Evolutionary conservation across 2,797 vertebrate genomes (phyloP), one percentile per base, ranked within the genome.

Genomic region (Pseudopleuronectes americanus): DNA sequence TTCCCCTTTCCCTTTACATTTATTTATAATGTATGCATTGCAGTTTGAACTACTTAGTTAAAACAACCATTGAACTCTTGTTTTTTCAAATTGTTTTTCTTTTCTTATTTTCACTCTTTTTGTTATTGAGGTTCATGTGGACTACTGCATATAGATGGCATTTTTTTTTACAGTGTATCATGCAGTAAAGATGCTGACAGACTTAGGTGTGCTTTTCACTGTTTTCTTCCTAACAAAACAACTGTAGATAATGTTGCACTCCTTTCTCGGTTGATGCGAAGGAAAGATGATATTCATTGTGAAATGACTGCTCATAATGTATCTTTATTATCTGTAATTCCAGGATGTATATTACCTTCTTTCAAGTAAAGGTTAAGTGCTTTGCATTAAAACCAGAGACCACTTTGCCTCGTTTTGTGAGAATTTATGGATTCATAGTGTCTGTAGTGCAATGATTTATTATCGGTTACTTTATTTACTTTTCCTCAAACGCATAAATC

Each of bases 331-430:
- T 94, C 92, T 94, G 93, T 95, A 91, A 94, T 94, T 93, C 91
- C 92, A 94, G 92, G 94, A 94, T 95, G 94, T 95, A 95, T 94
- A 95, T 95, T 94, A 94, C 89, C 93, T 95, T 95, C 92, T 95
- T 95, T 95, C 89, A 91, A 95, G 93, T 95, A 95, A 95, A 95
- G 90, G 85, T 92, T 90, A 92, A 93, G 90, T 95, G 94, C 94
- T 95, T 95, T 95, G 94, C 94, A 95, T 94, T 95, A 93, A 92
- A 89, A 90, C 65, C 54, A 70, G 72, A 89, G 6, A 64, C 33
- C 28, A 24, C 28, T 22, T 55, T 41, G 66, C 80, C 45, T 77
- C 2, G 0, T 64, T 86, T 77, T 71, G 43, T 71, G n/a, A 38
- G 43, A 24, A 38, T 56, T 21, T 59, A 4, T 77, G 52, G 31